These are phyloP conservation scores for Prinia subflava DNA, from an alignment of 2,113 vertebrate genomes.

Conservation along the genomic window DNA sequence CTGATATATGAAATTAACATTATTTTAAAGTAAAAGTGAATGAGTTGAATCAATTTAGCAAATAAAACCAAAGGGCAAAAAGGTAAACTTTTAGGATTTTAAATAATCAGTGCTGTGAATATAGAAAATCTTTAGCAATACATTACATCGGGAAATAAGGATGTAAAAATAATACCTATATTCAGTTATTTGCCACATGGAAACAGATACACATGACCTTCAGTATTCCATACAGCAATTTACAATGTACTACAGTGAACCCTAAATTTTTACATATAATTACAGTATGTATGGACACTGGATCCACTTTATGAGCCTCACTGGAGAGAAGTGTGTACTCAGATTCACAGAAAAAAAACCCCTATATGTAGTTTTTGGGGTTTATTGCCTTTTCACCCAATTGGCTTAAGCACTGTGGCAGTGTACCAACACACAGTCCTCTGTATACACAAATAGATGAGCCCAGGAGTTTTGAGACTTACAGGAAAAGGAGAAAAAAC, in stretches of 20 bases:
- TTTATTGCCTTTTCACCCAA: background rate
- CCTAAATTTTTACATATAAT: background rate
- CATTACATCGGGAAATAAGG: background rate
- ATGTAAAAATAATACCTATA: background rate
- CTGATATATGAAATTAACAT: background rate
- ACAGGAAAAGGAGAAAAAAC: background rate
- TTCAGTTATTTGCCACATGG: background rate
- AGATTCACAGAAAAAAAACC: background rate
- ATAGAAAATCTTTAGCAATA: background rate
- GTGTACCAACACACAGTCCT: fast-evolving
- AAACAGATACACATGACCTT: background rate
- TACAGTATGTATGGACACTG: background rate
- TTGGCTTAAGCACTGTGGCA: background rate
- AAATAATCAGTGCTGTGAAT: background rate
- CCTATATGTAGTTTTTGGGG: fast-evolving
- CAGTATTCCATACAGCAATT: background rate
- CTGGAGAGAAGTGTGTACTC: background rate
- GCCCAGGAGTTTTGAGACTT: background rate
- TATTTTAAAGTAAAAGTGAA: background rate
- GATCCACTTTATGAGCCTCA: background rate
- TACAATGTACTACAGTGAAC: background rate
- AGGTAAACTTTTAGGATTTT: background rate
- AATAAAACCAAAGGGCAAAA: background rate
- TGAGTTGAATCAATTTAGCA: background rate
- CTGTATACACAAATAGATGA: background rate